phyloP scores from a whole-genome alignment of 1,140 invertebrate species.

The Drosophila ercepeae region DNA sequence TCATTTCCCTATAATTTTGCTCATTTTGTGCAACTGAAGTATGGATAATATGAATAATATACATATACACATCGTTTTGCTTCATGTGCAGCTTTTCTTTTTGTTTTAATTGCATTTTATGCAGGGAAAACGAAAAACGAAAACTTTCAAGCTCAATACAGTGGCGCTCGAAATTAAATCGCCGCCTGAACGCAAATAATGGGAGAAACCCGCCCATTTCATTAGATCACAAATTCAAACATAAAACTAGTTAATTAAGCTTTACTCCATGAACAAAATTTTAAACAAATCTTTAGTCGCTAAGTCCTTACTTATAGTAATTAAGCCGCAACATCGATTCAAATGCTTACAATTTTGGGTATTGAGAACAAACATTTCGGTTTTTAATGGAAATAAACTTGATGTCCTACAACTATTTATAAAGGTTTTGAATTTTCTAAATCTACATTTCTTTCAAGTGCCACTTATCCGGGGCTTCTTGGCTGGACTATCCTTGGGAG shows the following conservation, averaged over 20 bases:
- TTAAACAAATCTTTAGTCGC: slow-evolving; percentile 56
- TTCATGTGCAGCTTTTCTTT: slow-evolving; percentile 45
- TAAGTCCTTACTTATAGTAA: slow-evolving; percentile 55
- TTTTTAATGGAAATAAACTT: slow-evolving; percentile 72
- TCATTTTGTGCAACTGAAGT: slow-evolving; percentile 18
- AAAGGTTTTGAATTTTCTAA: neutral
- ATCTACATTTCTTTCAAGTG: too few relatives aligned
- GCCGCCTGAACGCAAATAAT: neutral
- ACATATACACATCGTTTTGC: slow-evolving; percentile 18
- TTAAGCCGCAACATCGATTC: slow-evolving; percentile 48
- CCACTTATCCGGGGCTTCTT: slow-evolving; percentile 44
- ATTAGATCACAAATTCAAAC: slow-evolving; percentile 47
- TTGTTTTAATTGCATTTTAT: slow-evolving; percentile 29
- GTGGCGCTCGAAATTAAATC: slow-evolving; percentile 26
- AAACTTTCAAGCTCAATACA: slow-evolving; percentile 41
- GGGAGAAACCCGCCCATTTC: neutral
- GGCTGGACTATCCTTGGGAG: slow-evolving; percentile 3
- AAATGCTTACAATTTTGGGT: slow-evolving; percentile 27
- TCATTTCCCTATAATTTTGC: slow-evolving; percentile 32
- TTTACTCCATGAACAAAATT: slow-evolving; percentile 37
- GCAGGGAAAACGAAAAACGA: slow-evolving; percentile 30
- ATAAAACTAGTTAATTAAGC: slow-evolving; percentile 55
- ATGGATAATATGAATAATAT: slow-evolving; percentile 12
- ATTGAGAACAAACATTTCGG: slow-evolving; percentile 42
- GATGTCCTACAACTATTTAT: slow-evolving; percentile 39